phyloP scores from a whole-genome alignment of 2,797 vertebrate species.

The Spinus olivaceus region DNA sequence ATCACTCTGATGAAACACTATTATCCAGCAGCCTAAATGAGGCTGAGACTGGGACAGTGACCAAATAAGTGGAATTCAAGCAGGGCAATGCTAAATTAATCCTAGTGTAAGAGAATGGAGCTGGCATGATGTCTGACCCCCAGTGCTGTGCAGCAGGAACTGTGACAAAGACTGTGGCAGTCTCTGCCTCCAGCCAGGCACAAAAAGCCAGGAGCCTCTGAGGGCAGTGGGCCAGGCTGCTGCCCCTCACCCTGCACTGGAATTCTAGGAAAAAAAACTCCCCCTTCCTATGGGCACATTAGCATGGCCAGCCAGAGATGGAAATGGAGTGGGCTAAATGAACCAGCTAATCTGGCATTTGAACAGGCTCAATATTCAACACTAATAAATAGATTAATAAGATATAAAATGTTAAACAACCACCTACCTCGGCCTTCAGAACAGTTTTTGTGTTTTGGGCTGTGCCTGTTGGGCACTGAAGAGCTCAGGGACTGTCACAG shows the following conservation, averaged over 20 bases:
- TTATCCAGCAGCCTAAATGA: not conserved
- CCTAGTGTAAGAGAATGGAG: not conserved
- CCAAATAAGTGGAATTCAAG: not conserved
- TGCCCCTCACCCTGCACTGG: not conserved
- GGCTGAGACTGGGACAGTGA: not conserved
- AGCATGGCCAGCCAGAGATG: not conserved
- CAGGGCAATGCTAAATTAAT: not conserved
- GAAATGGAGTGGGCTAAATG: not conserved
- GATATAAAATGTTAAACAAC: not conserved
- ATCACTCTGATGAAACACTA: not conserved
- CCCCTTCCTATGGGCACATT: rapidly evolving
- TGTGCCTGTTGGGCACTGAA: not conserved
- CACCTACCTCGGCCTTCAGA: not conserved
- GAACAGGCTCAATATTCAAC: not conserved
- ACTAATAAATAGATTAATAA: not conserved
- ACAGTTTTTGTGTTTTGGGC: not conserved
- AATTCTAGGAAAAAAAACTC: not conserved
- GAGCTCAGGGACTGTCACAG: not conserved
- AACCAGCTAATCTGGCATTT: not conserved
- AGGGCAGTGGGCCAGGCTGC: not conserved
- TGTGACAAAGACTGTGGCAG: not conserved
- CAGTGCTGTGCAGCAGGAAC: not conserved
- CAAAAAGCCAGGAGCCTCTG: not conserved
- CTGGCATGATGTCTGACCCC: not conserved
- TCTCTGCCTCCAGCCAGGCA: not conserved